A percentile compares a stretch with the other conserved stretches of the same genome.
phyloP scores from a whole-genome alignment of 64 coral and sea anemone species.

The Actinia tenebrosa region DNA sequence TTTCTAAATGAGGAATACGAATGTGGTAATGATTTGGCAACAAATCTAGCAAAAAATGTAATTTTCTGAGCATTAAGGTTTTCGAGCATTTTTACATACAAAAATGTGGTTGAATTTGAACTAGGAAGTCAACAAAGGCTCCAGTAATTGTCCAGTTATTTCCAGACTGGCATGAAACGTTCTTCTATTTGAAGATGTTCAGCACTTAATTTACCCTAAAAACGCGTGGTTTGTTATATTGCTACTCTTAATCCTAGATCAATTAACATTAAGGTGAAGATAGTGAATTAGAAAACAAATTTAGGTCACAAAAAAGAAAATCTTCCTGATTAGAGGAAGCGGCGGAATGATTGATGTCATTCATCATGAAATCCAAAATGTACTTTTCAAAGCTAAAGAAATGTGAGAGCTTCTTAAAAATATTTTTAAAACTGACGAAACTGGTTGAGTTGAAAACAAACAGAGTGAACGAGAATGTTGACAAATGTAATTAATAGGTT shows the following conservation, averaged over 20 bases:
- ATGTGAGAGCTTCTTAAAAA: not conserved
- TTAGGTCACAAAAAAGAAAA: not conserved
- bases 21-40: too few species aligned
- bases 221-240: not conserved
- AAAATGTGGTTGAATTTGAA: too few species aligned
- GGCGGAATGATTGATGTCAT: not conserved
- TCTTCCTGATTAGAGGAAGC: not conserved
- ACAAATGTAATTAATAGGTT: not conserved
- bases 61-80: too few species aligned
- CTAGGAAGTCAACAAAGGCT: too few species aligned
- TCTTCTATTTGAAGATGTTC: too few species aligned
- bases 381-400: not conserved
- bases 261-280: not conserved
- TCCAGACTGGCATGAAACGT: too few species aligned
- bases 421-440: not conserved
- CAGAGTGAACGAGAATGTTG: not conserved
- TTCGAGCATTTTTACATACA: too few species aligned
- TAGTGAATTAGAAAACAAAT: not conserved
- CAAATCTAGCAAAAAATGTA: too few species aligned
- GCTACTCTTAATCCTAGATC: not conserved
- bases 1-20: too few species aligned
- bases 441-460: not conserved
- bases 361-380: too few species aligned
- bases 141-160: too few species aligned
- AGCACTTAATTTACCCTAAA: not conserved